Evolutionary conservation across 2,113 vertebrate genomes (phyloP), one percentile per base, ranked within the genome.

Genomic region (Ivindomyrus marchei): DNA sequence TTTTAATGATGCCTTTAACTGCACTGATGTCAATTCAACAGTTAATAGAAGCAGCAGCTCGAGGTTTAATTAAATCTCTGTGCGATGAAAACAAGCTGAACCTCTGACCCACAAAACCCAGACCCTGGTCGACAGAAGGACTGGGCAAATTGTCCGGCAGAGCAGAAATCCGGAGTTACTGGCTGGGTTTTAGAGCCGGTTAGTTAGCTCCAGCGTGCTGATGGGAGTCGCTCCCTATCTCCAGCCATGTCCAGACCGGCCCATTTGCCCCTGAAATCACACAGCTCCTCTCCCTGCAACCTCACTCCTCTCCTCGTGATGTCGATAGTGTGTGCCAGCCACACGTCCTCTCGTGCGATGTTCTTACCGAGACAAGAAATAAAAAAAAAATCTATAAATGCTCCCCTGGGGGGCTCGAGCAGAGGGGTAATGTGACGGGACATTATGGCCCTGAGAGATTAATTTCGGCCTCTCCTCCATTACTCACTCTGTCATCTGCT

Each of bases 401-500:
- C 52, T 88, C 90, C 87, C 46, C 52, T 4, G 46, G 49, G 84
- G 90, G 74, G 85, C 56, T 52, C 4, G 70, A 88, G 21, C 52
- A 88, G 31, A 49, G 42, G 88, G n/a, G 7, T 86, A 77, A 89
- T 77, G 88, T 85, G 91, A 90, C 2, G 36, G 89, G 88, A 84
- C 89, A 91, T 77, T 85, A 88, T 87, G 89, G 45, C 66, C 88
- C 42, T 27, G 91, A 91, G 92, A 89, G 92, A 89, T 92, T 94
- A 89, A 93, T 91, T 92, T 89, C 89, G 89, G 92, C 89, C 91
- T 90, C 87, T 88, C 39, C 87, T 88, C 89, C 93, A 94, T 94
- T 91, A 92, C 89, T 93, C 93, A 94, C n/a, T 90, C 90, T 93
- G 91, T 93, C 92, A 92, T 89, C 89, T 87, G 17, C 91, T 85